Percentiles rank a stretch among this genome's conserved stretches.
These are phyloP conservation scores for rat (Rattus norvegicus) DNA, from an alignment of 2,113 vertebrate species.

Conservation along the genomic window GRCr8 NC_086026.1:52923501-52924000, in stretches of 20 bases:
- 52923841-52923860: neutral
- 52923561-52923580: neutral
- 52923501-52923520: neutral
- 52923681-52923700: neutral
- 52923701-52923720: neutral
- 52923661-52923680: neutral
- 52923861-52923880: neutral
- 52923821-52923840: neutral
- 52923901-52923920: fast-evolving
- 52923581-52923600: neutral
- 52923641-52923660: neutral
- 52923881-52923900: neutral
- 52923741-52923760: neutral
- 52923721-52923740: neutral
- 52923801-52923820: no score
- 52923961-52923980: no score
- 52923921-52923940: neutral
- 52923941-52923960: neutral
- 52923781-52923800: neutral
- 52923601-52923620: neutral
- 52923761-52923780: no score
- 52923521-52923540: neutral
- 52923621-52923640: neutral
- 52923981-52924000: neutral
- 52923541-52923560: neutral